Evolutionary conservation across 1,140 invertebrate genomes (phyloP).

Genomic region (Sycophaga agraensis): DNA sequence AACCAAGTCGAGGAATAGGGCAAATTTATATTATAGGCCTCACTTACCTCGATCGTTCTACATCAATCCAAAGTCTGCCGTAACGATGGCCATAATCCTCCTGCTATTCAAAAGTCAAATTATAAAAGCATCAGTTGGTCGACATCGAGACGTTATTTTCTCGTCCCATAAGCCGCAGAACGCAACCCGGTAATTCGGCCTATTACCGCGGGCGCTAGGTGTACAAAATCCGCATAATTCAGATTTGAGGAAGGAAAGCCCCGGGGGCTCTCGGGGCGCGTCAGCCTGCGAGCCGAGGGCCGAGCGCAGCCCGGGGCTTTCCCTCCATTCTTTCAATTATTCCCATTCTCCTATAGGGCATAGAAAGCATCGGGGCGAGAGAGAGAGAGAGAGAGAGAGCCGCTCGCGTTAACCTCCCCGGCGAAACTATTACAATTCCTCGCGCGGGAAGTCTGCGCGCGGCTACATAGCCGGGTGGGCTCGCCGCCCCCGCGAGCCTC

Average conservation of each 20-base stretch:
- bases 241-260: conserved; percentile 6
- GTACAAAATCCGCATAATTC: conserved; percentile 10
- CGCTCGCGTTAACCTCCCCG: conserved; percentile 15
- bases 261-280: not conserved
- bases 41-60: no score
- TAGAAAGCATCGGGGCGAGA: conserved; percentile 13
- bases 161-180: not conserved
- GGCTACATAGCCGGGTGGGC: not conserved
- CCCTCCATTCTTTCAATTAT: conserved; percentile 31
- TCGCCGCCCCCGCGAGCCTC: not conserved
- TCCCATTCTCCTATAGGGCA: conserved; percentile 14
- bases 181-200: not conserved
- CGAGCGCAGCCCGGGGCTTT: conserved; percentile 20
- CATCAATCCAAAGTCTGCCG: no score
- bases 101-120: not conserved
- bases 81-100: no score
- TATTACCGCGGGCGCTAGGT: not conserved
- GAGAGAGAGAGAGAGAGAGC: no score
- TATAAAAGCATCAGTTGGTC: no score
- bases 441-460: conserved; percentile 23
- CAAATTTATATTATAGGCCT: no score
- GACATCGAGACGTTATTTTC: no score
- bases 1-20: no score
- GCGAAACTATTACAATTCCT: conserved; percentile 44
- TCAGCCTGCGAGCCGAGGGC: no score